A percentile compares a stretch with the other conserved stretches of the same genome.
These are phyloP conservation scores for Fragum fragum DNA, from an alignment of 2,888 invertebrate genomes.

Conservation along the genomic window DNA sequence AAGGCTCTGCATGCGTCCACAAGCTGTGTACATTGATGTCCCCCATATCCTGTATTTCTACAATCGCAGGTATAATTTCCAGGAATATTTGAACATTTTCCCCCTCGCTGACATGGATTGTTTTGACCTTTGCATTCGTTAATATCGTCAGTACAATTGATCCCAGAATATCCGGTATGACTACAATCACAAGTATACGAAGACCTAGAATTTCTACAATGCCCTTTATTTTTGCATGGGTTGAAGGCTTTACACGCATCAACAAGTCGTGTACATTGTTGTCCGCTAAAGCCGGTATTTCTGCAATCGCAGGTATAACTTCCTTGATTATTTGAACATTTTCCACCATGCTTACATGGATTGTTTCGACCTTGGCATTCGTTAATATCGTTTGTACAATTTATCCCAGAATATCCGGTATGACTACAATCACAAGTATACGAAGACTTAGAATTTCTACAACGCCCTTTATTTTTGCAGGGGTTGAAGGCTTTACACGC, in stretches of 20 bases:
- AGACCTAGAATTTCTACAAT: neutral
- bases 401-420: neutral
- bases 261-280: neutral
- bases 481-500: neutral
- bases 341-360: neutral
- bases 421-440: neutral
- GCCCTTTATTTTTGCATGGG: neutral
- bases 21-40: neutral
- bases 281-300: neutral
- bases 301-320: neutral
- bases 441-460: neutral
- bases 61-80: constrained; percentile 34
- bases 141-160: constrained; percentile 45
- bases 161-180: constrained; percentile 23
- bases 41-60: constrained; percentile 9
- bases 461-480: neutral
- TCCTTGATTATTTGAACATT: neutral
- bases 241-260: neutral
- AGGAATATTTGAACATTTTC: constrained; percentile 31
- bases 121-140: constrained; percentile 58
- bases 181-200: constrained; percentile 16
- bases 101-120: constrained; percentile 13
- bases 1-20: neutral
- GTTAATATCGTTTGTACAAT: neutral
- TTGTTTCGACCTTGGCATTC: neutral